Evolutionary conservation across 2,113 vertebrate species (phyloP).

Genomic region (Phylloscopus trochilus): DNA sequence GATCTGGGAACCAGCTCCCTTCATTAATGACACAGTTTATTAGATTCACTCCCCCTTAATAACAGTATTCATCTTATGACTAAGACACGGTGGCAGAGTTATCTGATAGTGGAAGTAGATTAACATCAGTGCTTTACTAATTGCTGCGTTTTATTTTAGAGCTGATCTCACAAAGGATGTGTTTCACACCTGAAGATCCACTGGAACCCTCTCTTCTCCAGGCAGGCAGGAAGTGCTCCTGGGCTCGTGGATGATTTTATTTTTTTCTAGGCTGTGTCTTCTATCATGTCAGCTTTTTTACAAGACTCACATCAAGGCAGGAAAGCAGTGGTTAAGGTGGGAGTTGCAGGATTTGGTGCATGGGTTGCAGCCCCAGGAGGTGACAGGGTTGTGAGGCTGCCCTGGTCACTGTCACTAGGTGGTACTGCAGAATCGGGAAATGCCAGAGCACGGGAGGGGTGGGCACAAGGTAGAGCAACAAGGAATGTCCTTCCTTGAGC

Average conservation of each 20-base stretch:
- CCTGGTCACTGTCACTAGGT: slow-evolving; percentile 14
- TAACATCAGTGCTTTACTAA: neutral
- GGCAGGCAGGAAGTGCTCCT: neutral
- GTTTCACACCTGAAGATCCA: neutral
- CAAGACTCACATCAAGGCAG: neutral
- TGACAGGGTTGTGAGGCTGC: neutral
- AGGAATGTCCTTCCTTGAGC: rapidly evolving
- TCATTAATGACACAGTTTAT: neutral
- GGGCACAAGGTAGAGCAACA: neutral
- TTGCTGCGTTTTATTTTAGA: neutral
- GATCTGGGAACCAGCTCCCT: neutral
- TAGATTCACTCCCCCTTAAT: neutral
- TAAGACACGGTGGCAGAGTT: neutral
- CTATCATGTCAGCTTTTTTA: neutral
- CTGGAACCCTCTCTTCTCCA: neutral
- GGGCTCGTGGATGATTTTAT: neutral
- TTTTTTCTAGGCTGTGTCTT: neutral
- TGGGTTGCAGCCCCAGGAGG: neutral
- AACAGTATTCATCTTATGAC: neutral
- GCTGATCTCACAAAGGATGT: neutral
- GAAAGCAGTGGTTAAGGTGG: neutral
- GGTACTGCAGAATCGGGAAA: slow-evolving; percentile 22
- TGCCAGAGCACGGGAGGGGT: neutral
- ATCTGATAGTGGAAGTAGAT: neutral
- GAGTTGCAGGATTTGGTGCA: neutral